Evolutionary conservation across 2,888 invertebrate species (phyloP), one percentile per base, ranked within the genome.

Genomic region (Agrotis puta): DNA sequence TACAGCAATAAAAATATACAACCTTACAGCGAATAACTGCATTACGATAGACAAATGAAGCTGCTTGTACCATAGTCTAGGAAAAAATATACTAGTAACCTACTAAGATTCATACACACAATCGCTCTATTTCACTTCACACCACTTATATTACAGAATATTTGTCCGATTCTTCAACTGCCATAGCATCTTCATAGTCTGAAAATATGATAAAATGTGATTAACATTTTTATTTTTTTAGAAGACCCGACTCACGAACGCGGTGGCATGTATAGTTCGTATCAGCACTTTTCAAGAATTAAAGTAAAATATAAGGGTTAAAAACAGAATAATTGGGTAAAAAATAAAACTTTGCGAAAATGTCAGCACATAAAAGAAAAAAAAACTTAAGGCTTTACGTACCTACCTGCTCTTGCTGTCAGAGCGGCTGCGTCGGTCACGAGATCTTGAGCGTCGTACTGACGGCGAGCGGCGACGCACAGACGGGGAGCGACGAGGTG

Each of bases 391-490:
- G 64, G 57, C 13, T 50, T 33, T 20, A 59, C 62, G 61, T 72
- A 70, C 79, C 87, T 88, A 95, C 95, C 95, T 95, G 92, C 82
- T 91, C 89, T 95, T 94, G 92, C 95, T 96, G 84, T 93, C 95
- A 18, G 96, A 95, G 58, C 95, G 93, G 85, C 94, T 94, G 81
- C 95, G 94, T 54, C 95, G 89, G 81, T 95, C 95, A 59, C 95
- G 94, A 0, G 95, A 95, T 3, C 94, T 89, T 4, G 96, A 95
- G 45, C 96, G 93, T 0, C 95, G 90, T 2, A 93, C 90, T 0
- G 94, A 95, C 0, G 95, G 94, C 20, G 95, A 94, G 11, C 95
- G 93, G 47, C 95, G 93, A 1, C 95, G 91, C 4, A 94, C 90
- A 0, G 96, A 95, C 5, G 94, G 94, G 54, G 96, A 95, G 2